Evolutionary conservation across 1,140 invertebrate genomes (phyloP), one percentile per base, ranked within the genome.

Genomic region (Bathynomus jamesi): DNA sequence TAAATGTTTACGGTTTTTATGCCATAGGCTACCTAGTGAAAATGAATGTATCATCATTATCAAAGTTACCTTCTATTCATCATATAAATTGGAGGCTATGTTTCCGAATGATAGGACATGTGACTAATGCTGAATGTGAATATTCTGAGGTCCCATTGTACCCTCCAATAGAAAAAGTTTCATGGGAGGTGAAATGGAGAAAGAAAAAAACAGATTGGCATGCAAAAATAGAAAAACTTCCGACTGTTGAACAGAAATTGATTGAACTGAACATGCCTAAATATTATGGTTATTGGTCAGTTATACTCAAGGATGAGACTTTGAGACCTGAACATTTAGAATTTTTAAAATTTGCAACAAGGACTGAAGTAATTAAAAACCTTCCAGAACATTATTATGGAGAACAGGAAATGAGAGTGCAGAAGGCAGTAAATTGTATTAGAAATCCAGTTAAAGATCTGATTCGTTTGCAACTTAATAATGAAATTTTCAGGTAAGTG

Each of bases 211-310:
- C 85, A 74, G 70, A 80, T 2, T 81, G 84, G 79, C 80, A 87
- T 78, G 82, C 90, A 28, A 83, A 87, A 77, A 86, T 93, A 27
- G 85, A 86, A 78, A 79, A 82, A 7, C 75, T 90, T 32, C 83
- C 87, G 62, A 91, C 90, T 0, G 85, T 92, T 0, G 92, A 94
- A 82, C 90, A 93, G 82, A 94, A 94, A 81, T 83, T 91, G 67
- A 87, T 91, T 61, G 89, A 89, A 78, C 70, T 92, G 3, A 92
- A 92, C 80, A 89, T 93, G 86, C 88, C 89, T 63, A 85, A 86
- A 64, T 92, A 89, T 80, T 93, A 91, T 81, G 91, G 91, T 8
- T 93, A 86, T 84, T 85, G 85, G 74, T 85, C 84, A 29, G 79
- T 87, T 27, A 82, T 87, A 71, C 79, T 93, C 4, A 79, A 83